phyloP scores from a whole-genome alignment of 1,140 invertebrate species.

The Elymnias hypermnestra region DNA sequence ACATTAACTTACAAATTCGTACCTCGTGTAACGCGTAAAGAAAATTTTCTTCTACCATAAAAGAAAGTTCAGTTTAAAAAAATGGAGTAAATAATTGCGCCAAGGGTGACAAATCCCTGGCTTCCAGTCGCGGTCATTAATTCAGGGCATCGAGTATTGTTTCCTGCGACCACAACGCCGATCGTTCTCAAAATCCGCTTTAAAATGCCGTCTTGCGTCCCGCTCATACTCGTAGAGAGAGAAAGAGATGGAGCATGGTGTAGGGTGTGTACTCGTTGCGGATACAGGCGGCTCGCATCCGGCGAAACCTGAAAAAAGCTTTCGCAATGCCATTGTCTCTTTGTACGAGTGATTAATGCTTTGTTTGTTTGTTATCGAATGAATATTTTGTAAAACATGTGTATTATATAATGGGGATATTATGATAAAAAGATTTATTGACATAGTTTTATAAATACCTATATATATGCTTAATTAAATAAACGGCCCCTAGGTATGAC shows the following conservation, averaged over 20 bases:
- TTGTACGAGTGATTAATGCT: constrained; percentile 38
- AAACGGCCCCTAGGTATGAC: too few species aligned
- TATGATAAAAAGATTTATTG: too few species aligned
- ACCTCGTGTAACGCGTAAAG: too few species aligned
- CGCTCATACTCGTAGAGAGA: constrained; percentile 12
- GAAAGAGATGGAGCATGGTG: constrained; percentile 21
- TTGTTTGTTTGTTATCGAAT: constrained; percentile 29
- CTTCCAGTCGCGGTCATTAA: constrained; percentile 55
- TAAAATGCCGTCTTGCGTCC: constrained; percentile 36
- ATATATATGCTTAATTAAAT: too few species aligned
- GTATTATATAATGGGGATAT: constrained; percentile 10
- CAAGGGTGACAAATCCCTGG: constrained; percentile 31
- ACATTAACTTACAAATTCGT: too few species aligned
- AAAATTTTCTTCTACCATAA: too few species aligned
- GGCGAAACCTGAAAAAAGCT: constrained; percentile 62
- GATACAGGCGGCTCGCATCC: constrained; percentile 47
- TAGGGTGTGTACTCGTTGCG: constrained; percentile 6
- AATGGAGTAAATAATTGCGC: too few species aligned
- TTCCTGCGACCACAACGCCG: constrained; percentile 54
- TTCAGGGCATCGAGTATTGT: constrained; percentile 67
- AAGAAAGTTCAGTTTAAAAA: too few species aligned
- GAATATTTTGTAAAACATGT: constrained; percentile 21
- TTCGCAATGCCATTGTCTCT: constrained; percentile 49
- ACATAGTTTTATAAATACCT: too few species aligned
- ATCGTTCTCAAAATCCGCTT: constrained; percentile 56